Percentiles rank a stretch among this genome's conserved stretches.
Conservation (phyloP, 1,140 invertebrate species). For the Philotrypesis tridentata region DNA sequence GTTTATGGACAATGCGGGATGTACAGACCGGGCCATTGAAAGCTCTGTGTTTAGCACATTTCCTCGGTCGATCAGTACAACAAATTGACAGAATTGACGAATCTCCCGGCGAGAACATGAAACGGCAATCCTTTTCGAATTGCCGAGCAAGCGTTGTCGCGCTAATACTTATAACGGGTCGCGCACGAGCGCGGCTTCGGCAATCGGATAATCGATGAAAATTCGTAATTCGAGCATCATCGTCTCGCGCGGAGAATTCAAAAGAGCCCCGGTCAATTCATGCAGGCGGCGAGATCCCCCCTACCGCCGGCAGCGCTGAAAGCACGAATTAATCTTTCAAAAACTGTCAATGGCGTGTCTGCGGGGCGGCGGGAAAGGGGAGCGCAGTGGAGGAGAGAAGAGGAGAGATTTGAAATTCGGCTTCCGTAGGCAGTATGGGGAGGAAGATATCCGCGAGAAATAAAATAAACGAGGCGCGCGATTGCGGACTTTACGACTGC, state of each 20-base stretch:
- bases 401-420: background rate
- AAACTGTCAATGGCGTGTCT: background rate
- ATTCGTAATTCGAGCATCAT: no score
- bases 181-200: no score
- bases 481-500: background rate
- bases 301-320: background rate
- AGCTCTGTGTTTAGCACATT: no score
- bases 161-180: no score
- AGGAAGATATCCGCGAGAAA: background rate
- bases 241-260: no score
- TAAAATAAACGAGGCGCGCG: background rate
- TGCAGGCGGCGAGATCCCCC: no score
- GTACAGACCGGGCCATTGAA: no score
- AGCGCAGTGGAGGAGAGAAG: no score
- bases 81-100: background rate
- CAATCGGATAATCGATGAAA: no score
- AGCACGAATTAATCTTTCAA: background rate
- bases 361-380: no score
- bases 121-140: background rate
- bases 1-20: background rate
- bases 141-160: no score
- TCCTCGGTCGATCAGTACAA: background rate
- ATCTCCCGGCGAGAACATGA: background rate
- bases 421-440: background rate
- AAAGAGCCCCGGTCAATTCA: no score